These are phyloP conservation scores for Dasyurus viverrinus DNA, from an alignment of 2,113 vertebrate species.

Conservation along the genomic window DNA sequence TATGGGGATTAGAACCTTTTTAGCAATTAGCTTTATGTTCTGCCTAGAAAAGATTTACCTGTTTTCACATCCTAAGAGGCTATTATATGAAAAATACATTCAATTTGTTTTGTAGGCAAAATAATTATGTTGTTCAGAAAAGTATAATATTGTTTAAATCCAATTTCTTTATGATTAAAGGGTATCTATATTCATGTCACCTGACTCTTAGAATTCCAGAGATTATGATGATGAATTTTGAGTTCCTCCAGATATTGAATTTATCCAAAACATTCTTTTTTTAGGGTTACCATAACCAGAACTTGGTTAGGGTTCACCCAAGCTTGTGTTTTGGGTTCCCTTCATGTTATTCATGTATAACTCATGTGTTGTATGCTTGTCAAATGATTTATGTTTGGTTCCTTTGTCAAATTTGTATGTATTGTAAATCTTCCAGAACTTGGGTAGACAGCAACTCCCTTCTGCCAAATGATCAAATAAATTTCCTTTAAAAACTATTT, in stretches of 20 bases:
- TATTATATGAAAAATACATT: not conserved
- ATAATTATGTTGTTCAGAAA: not conserved
- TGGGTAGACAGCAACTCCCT: not conserved
- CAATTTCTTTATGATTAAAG: not conserved
- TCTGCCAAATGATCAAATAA: not conserved
- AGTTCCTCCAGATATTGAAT: not conserved
- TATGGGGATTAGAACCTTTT: not conserved
- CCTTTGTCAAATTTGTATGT: not conserved
- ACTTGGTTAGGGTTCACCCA: not conserved
- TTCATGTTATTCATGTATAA: not conserved
- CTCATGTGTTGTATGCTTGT: not conserved
- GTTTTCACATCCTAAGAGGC: not conserved
- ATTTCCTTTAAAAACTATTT: not conserved
- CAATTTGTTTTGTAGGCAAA: not conserved
- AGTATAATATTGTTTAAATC: not conserved
- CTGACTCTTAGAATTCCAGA: not conserved
- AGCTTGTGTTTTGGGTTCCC: not conserved
- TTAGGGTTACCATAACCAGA: not conserved
- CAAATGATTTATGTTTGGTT: too few relatives aligned
- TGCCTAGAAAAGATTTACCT: not conserved
- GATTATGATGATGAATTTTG: not conserved
- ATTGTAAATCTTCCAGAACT: not conserved
- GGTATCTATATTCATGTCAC: not conserved
- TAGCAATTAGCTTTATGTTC: not conserved
- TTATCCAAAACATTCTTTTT: not conserved